Evolutionary conservation across 2,113 vertebrate genomes (phyloP).

Genomic region (Cephalopholis sonnerati): DNA sequence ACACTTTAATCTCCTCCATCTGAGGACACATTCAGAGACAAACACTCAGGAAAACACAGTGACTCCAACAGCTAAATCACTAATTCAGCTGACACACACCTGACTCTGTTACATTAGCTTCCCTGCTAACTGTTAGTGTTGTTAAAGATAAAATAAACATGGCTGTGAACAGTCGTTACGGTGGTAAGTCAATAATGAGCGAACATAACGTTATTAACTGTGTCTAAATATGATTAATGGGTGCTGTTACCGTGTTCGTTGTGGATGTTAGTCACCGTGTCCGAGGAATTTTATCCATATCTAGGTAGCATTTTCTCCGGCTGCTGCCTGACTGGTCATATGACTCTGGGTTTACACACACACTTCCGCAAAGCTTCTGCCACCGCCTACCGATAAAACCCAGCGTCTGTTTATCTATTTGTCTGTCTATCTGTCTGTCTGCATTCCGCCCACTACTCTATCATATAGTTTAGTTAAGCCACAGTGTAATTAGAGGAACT

Average conservation of each 20-base stretch:
- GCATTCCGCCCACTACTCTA: neutral
- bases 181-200: neutral
- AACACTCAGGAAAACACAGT: neutral
- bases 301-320: conserved; percentile 61
- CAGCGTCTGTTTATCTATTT: too few species aligned
- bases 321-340: conserved; percentile 69
- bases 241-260: conserved; percentile 31
- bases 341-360: conserved; percentile 64
- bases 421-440: neutral
- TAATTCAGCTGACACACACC: neutral
- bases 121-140: neutral
- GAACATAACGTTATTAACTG: neutral
- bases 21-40: conserved; percentile 49
- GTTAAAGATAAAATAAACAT: too few species aligned
- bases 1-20: conserved; percentile 99
- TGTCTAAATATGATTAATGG: neutral
- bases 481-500: too few species aligned
- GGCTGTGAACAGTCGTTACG: neutral
- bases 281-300: conserved; percentile 59
- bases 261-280: conserved; percentile 57
- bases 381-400: conserved; percentile 4
- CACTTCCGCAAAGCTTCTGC: conserved; percentile 74
- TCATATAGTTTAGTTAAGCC: too few species aligned
- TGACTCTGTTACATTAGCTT: conserved; percentile 12
- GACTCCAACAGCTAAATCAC: neutral